These are phyloP conservation scores for Papilio dardanus DNA, from an alignment of 1,140 invertebrate genomes.

Conservation along the genomic window DNA sequence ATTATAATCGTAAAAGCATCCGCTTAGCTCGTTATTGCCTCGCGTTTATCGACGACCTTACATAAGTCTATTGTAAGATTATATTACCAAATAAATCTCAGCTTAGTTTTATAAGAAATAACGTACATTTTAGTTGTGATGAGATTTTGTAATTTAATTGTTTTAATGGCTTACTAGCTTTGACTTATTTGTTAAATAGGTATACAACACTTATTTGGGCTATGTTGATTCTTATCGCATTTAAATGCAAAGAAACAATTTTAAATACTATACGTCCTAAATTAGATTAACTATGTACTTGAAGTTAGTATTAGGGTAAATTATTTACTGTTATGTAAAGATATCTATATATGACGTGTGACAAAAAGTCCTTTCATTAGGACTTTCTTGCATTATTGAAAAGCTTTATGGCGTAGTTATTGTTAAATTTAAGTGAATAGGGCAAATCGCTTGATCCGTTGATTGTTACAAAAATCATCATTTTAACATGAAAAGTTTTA, in stretches of 20 bases:
- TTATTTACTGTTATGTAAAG: conserved; percentile 4
- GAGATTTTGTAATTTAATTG: conserved; percentile 17
- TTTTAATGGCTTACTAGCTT: neutral
- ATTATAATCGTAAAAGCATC: conserved; percentile 55
- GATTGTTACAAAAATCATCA: conserved; percentile 1
- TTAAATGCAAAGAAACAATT: conserved; percentile 11
- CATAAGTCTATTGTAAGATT: conserved; percentile 34
- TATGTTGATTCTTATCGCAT: conserved; percentile 17
- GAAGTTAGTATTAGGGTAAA: conserved; percentile 8
- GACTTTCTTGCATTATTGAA: conserved; percentile 11
- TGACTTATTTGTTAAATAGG: neutral
- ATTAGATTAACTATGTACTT: conserved; percentile 3
- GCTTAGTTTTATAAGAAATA: conserved; percentile 25
- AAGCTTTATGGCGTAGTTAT: neutral
- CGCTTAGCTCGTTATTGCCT: conserved; percentile 65
- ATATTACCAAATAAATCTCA: conserved; percentile 37
- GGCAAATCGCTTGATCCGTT: conserved; percentile 9
- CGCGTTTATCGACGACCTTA: conserved; percentile 59
- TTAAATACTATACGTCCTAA: conserved; percentile 21
- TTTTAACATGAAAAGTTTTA: conserved; percentile 50
- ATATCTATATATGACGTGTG: neutral
- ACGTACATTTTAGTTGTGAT: conserved; percentile 20
- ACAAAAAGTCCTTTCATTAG: neutral
- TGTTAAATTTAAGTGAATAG: neutral
- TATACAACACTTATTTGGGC: conserved; percentile 9